These are phyloP conservation scores for Pygoscelis adeliae DNA, from an alignment of 2,113 vertebrate species.

Conservation along the genomic window DNA sequence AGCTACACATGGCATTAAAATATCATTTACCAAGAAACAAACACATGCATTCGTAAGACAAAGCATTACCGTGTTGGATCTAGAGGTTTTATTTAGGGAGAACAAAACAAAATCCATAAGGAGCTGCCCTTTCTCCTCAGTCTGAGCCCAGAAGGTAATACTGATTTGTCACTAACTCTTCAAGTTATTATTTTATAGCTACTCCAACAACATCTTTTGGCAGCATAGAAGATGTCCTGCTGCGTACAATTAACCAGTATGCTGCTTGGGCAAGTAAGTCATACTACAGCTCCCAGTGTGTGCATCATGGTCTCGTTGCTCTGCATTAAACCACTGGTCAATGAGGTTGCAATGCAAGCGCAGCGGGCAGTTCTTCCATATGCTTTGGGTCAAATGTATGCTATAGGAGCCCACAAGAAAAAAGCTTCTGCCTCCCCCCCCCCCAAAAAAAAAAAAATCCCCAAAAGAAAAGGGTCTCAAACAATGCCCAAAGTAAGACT, in stretches of 20 bases:
- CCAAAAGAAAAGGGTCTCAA: background rate
- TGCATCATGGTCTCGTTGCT: background rate
- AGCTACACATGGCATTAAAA: slow-evolving; percentile 19
- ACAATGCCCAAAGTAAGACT: background rate
- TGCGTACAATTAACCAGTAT: slow-evolving; percentile 20
- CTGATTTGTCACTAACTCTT: slow-evolving; percentile 28
- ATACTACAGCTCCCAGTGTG: background rate
- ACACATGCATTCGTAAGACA: background rate
- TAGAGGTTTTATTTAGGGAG: background rate
- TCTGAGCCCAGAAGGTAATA: slow-evolving; percentile 1
- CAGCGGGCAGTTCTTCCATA: background rate
- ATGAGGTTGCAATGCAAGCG: background rate
- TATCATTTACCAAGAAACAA: slow-evolving; percentile 38
- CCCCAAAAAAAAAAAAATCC: background rate
- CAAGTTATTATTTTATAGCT: slow-evolving; percentile 22
- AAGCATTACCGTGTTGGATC: background rate
- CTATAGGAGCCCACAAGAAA: background rate
- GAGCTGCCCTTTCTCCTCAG: background rate
- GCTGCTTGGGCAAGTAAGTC: background rate
- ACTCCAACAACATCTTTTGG: slow-evolving; percentile 15
- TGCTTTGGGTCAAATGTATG: background rate
- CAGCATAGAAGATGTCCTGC: slow-evolving; percentile 4
- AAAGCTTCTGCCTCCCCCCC: background rate
- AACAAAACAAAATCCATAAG: slow-evolving; percentile 7
- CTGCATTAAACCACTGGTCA: background rate